A percentile compares a stretch with the other conserved stretches of the same genome.
Conservation (phyloP, 1,140 invertebrate genomes). For the Phthorimaea operculella region DNA sequence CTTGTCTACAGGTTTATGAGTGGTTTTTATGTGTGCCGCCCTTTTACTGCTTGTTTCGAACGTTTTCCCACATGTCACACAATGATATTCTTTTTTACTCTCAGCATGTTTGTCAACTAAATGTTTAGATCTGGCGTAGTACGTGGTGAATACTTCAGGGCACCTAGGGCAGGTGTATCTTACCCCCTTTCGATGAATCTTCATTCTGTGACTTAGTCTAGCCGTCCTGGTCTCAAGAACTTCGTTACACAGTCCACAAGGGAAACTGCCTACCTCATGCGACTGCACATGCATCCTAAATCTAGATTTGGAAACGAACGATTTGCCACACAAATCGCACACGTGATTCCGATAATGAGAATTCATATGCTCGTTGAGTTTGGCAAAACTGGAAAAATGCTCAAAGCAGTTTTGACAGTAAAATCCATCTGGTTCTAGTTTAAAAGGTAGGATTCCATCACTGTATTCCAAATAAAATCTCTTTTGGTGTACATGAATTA, state of each 20-base stretch:
- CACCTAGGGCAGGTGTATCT: conserved; percentile 57
- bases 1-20: conserved; percentile 30
- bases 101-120: conserved; percentile 42
- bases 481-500: conserved; percentile 30
- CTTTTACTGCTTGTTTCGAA: conserved; percentile 47
- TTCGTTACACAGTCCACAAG: conserved; percentile 83
- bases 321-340: conserved; percentile 73
- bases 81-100: conserved; percentile 30
- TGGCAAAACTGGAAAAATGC: conserved; percentile 29
- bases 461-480: conserved; percentile 32
- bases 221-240: conserved; percentile 65
- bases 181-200: conserved; percentile 41
- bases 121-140: conserved; percentile 46
- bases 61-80: conserved; percentile 31
- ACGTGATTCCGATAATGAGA: conserved; percentile 69
- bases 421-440: conserved; percentile 35
- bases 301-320: conserved; percentile 69
- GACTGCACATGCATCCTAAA: conserved; percentile 69
- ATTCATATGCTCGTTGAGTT: conserved; percentile 59
- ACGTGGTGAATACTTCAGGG: conserved; percentile 46
- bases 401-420: conserved; percentile 42
- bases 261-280: conserved; percentile 69
- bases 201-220: conserved; percentile 42
- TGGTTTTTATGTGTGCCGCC: conserved; percentile 27
- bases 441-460: conserved; percentile 54